phyloP scores from a whole-genome alignment of 2,888 invertebrate species.

The Ypsolopha scabrella region DNA sequence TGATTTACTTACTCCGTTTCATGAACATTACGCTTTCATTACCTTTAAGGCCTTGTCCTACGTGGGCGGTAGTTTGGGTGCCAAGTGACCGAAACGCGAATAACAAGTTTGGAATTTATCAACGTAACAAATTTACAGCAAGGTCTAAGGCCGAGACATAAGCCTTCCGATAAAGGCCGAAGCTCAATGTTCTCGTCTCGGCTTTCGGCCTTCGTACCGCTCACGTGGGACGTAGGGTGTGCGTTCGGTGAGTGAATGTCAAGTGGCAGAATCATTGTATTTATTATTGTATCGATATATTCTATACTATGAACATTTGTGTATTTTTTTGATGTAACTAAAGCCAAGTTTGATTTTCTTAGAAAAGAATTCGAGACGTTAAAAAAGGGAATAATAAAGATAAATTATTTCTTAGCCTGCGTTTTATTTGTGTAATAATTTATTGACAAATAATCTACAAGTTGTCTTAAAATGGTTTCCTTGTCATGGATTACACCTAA shows the following conservation, averaged over 20 bases:
- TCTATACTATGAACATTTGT: conserved; percentile 46
- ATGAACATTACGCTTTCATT: conserved; percentile 33
- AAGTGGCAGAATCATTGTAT: conserved; percentile 29
- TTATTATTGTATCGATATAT: conserved; percentile 49
- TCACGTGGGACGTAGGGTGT: conserved; percentile 13
- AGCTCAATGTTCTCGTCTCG: too few species aligned
- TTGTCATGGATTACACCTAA: too few species aligned
- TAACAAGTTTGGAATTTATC: too few species aligned
- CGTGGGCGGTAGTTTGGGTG: too few species aligned
- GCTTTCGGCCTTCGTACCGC: too few species aligned
- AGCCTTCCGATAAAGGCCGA: too few species aligned
- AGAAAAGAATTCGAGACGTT: conserved; percentile 65
- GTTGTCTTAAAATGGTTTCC: too few species aligned
- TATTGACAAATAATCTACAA: too few species aligned
- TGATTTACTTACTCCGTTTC: conserved; percentile 9
- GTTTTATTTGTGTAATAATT: conserved; percentile 40
- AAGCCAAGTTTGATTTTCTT: conserved; percentile 67
- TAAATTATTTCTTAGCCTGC: conserved; percentile 64
- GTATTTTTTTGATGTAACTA: conserved; percentile 68
- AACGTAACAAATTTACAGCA: too few species aligned
- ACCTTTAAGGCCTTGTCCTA: conserved; percentile 10
- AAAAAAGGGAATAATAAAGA: conserved; percentile 64
- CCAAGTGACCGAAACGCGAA: too few species aligned
- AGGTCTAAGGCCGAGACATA: too few species aligned
- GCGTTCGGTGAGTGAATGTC: conserved; percentile 25